Conservation (phyloP, 2,888 invertebrate genomes). For the Augochlorella aurata region DNA sequence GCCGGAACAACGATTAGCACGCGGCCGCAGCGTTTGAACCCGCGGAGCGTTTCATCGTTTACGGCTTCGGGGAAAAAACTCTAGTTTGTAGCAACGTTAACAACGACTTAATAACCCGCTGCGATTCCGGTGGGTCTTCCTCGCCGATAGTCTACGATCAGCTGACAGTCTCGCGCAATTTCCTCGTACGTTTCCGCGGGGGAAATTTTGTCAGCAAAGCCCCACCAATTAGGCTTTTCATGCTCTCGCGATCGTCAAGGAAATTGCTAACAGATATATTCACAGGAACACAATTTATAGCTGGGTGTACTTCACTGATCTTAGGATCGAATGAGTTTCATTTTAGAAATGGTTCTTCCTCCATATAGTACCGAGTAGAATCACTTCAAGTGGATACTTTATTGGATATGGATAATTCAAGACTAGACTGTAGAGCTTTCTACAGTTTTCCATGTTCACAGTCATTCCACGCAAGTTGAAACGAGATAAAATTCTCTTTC, state of each 20-base stretch:
- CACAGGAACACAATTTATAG: background rate
- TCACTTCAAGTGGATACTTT: background rate
- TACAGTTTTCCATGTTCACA: too few relatives aligned
- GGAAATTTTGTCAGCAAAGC: conserved; percentile 21
- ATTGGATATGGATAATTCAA: too few relatives aligned
- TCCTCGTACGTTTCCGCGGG: background rate
- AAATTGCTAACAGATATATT: background rate
- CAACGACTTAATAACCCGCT: conserved; percentile 38
- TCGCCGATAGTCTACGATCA: conserved; percentile 20
- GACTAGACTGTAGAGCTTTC: background rate
- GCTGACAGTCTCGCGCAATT: conserved; percentile 29
- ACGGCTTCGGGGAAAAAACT: conserved; percentile 35
- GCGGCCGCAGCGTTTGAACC: background rate
- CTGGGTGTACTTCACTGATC: background rate
- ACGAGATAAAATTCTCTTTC: too few relatives aligned
- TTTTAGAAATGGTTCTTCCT: background rate
- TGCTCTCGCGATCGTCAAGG: conserved; percentile 1
- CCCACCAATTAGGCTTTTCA: conserved; percentile 7
- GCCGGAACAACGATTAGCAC: conserved; percentile 25
- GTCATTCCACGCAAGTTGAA: too few relatives aligned
- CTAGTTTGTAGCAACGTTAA: conserved; percentile 27
- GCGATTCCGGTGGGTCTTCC: conserved; percentile 22
- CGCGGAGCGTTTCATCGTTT: conserved; percentile 10
- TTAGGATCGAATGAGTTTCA: background rate
- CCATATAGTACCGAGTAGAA: background rate